phyloP scores from a whole-genome alignment of 1,140 invertebrate genomes.

The Neuroterus valhalla region DNA sequence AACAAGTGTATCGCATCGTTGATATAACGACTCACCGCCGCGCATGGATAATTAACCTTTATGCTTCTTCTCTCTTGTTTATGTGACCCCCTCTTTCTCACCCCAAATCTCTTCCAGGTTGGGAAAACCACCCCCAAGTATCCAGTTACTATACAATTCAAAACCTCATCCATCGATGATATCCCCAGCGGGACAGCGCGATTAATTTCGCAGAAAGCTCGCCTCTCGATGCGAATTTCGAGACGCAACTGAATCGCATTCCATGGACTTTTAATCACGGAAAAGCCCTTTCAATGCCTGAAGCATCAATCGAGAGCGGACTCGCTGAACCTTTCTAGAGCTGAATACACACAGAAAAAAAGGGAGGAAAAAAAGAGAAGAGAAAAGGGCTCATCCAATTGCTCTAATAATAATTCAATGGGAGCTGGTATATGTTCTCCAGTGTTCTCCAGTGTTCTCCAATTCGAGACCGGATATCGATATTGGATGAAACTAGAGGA shows the following conservation, averaged over 20 bases:
- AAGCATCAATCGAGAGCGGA: not conserved
- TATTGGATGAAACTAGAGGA: no score
- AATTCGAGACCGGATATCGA: no score
- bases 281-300: constrained; percentile 13
- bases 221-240: constrained; percentile 3
- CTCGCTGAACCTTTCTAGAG: not conserved
- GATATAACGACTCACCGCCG: constrained; percentile 24
- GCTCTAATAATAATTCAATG: no score
- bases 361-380: not conserved
- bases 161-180: constrained; percentile 20
- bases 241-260: constrained; percentile 11
- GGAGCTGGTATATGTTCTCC: no score
- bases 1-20: constrained; percentile 47
- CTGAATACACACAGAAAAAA: constrained; percentile 6
- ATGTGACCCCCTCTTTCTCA: constrained; percentile 17
- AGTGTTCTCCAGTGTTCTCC: no score
- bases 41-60: constrained; percentile 30
- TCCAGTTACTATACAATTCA: constrained; percentile 5
- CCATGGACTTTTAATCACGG: constrained; percentile 23
- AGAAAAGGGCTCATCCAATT: no score
- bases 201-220: constrained; percentile 30
- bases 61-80: constrained; percentile 25
- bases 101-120: not conserved
- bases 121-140: constrained; percentile 2
- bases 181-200: constrained; percentile 21